These are phyloP conservation scores for Danio albolineatus DNA, from an alignment of 2,797 vertebrate species.

Conservation along the genomic window DNA sequence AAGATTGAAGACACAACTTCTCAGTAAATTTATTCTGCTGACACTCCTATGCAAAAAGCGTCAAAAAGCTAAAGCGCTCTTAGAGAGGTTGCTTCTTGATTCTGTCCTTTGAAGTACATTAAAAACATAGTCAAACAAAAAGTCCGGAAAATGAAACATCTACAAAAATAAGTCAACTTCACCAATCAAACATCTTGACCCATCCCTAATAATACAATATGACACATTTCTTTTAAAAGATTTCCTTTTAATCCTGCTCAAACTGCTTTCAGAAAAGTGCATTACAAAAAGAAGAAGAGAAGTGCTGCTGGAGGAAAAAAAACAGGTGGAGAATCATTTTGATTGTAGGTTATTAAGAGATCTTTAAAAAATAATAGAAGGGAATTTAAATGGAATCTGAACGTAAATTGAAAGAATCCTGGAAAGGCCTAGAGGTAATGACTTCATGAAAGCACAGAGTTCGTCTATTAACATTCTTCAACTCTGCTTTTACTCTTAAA, in stretches of 20 bases:
- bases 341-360: slow-evolving; percentile 6
- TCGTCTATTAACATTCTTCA: slow-evolving; percentile 19
- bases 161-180: neutral
- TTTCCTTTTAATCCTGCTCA: neutral
- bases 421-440: slow-evolving; percentile 13
- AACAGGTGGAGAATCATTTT: neutral
- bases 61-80: neutral
- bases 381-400: slow-evolving; percentile 8
- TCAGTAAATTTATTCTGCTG: neutral
- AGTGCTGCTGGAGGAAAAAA: neutral
- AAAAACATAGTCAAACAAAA: neutral
- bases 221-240: neutral
- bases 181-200: neutral
- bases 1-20: neutral
- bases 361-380: neutral
- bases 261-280: neutral
- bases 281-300: neutral
- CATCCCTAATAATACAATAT: neutral
- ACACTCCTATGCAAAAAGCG: neutral
- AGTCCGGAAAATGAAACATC: neutral
- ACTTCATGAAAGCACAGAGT: neutral
- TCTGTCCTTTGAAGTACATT: neutral
- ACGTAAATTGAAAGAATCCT: slow-evolving; percentile 2
- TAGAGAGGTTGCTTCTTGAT: neutral
- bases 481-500: slow-evolving; percentile 22